Conservation (phyloP, 2,797 vertebrate genomes). For the Notamacropus eugenii region DNA sequence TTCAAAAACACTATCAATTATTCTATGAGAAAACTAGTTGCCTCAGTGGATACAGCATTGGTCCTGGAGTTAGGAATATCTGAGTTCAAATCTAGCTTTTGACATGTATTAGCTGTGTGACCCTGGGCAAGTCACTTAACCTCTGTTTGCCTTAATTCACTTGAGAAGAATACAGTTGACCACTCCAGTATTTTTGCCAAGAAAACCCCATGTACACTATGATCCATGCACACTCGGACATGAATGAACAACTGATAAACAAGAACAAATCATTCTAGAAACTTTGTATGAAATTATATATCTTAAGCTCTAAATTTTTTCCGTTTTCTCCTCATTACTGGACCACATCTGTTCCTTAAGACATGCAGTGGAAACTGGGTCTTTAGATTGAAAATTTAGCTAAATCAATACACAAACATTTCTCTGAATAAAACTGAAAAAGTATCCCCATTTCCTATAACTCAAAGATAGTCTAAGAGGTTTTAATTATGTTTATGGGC, state of each 20-base stretch:
- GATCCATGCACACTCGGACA: not conserved
- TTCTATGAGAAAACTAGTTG: not conserved
- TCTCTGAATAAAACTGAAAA: not conserved
- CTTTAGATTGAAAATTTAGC: not conserved
- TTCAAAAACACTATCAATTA: slow-evolving; percentile 12
- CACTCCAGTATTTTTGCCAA: not conserved
- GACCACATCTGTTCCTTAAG: not conserved
- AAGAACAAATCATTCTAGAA: not conserved
- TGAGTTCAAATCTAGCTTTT: not conserved
- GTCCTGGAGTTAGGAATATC: not conserved
- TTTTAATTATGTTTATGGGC: not conserved
- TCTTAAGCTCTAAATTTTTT: slow-evolving; percentile 30
- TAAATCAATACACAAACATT: not conserved
- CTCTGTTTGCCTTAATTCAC: not conserved
- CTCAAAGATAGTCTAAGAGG: not conserved
- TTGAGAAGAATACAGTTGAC: not conserved
- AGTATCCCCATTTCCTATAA: not conserved
- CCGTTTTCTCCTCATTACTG: not conserved
- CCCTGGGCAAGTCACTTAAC: not conserved
- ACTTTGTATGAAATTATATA: slow-evolving; percentile 31
- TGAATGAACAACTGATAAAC: not conserved
- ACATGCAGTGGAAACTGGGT: not conserved
- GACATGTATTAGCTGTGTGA: not conserved
- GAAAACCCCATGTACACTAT: not conserved
- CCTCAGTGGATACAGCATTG: not conserved